Percentiles rank a stretch among this genome's conserved stretches.
These are phyloP conservation scores for Aurelia sp. DNA, from an alignment of 30 jellyfish, hydroid and myxozoan genomes.

Conservation along the genomic window DNA sequence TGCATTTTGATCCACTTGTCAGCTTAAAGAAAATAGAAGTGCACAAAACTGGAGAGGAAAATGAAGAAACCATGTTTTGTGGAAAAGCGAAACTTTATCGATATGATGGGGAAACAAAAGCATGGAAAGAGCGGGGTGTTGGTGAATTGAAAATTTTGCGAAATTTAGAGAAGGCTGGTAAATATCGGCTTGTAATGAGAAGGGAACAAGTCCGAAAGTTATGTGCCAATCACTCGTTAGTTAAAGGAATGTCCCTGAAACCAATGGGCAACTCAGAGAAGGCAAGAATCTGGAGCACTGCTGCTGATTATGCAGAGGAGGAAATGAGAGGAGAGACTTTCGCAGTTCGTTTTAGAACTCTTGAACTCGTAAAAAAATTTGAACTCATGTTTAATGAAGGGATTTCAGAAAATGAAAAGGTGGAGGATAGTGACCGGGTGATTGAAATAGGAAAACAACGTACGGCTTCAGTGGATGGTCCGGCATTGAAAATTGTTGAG, in stretches of 20 bases:
- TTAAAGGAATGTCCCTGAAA: constrained; percentile 61
- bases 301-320: constrained; percentile 82
- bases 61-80: constrained; percentile 44
- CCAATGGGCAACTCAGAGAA: constrained; percentile 61
- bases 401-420: background rate
- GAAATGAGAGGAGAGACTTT: constrained; percentile 73
- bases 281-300: constrained; percentile 81
- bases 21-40: constrained; percentile 2
- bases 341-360: constrained; percentile 75
- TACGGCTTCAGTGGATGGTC: no score
- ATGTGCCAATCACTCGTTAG: constrained; percentile 73
- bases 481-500: background rate
- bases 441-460: background rate
- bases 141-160: constrained; percentile 65
- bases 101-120: constrained; percentile 48
- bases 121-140: constrained; percentile 88
- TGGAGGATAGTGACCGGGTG: background rate
- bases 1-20: constrained; percentile 48
- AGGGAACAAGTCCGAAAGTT: constrained; percentile 78
- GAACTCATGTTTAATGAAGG: constrained; percentile 38
- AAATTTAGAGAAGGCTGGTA: background rate
- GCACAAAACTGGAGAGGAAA: constrained; percentile 73
- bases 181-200: constrained; percentile 68
- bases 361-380: constrained; percentile 51
- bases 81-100: constrained; percentile 72